These are phyloP conservation scores for Amphiprion clarkii DNA, from an alignment of 2,797 vertebrate genomes.

Conservation along the genomic window DNA sequence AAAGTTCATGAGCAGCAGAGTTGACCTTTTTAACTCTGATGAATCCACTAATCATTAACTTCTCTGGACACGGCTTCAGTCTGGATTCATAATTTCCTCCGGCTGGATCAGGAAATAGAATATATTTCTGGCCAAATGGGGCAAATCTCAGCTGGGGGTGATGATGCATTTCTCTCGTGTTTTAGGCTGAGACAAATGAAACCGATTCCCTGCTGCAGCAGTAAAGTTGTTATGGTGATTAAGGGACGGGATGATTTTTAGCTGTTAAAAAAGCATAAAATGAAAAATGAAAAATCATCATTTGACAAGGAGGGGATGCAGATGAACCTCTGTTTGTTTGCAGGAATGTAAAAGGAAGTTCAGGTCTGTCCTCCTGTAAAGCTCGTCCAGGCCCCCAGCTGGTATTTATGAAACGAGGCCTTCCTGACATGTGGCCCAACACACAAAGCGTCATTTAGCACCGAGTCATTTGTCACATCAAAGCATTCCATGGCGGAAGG, in stretches of 20 bases:
- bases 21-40: background rate
- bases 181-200: conserved; percentile 23
- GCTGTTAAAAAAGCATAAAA: conserved; percentile 9
- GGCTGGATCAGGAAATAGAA: conserved; percentile 20
- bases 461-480: conserved; percentile 81
- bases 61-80: background rate
- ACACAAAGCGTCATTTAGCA: conserved; percentile 77
- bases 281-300: background rate
- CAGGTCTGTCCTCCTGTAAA: conserved; percentile 26
- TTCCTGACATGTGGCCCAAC: conserved; percentile 66
- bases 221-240: conserved; percentile 29
- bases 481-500: conserved; percentile 79
- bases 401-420: conserved; percentile 65
- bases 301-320: conserved; percentile 1
- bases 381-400: conserved; percentile 34
- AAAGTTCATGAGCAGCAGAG: background rate
- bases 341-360: background rate
- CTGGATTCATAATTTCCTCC: conserved; percentile 6
- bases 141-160: conserved; percentile 37
- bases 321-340: conserved; percentile 20
- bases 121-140: conserved; percentile 45
- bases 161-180: background rate
- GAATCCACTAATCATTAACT: conserved; percentile 19
- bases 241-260: conserved; percentile 15
- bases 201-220: background rate